These are phyloP conservation scores for Nomada hirtipes DNA, from an alignment of 2,888 invertebrate species.

Conservation along the genomic window DNA sequence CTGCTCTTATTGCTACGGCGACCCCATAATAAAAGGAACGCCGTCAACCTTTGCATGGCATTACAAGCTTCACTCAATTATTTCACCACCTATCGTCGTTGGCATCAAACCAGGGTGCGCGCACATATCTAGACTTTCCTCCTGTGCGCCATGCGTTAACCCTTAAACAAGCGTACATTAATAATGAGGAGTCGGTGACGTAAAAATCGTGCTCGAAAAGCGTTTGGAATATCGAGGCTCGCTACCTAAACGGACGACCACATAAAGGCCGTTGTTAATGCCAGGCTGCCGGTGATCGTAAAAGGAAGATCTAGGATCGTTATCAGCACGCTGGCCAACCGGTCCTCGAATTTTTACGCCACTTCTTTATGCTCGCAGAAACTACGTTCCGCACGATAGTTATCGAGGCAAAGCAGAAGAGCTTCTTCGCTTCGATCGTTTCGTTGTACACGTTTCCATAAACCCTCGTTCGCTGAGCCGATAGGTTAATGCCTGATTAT, in stretches of 20 bases:
- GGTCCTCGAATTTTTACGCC: slow-evolving; percentile 40
- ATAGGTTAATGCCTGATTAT: slow-evolving; percentile 43
- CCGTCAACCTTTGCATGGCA: slow-evolving; percentile 13
- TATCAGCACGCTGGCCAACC: slow-evolving; percentile 24
- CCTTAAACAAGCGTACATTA: slow-evolving; percentile 22
- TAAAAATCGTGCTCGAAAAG: slow-evolving; percentile 37
- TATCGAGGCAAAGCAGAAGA: slow-evolving; percentile 20
- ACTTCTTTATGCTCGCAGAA: slow-evolving; percentile 43
- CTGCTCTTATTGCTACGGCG: slow-evolving; percentile 34
- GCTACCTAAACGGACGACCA: slow-evolving; percentile 31
- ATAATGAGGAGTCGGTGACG: slow-evolving; percentile 19
- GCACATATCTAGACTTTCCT: not conserved
- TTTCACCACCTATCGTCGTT: slow-evolving; percentile 26
- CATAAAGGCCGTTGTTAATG: slow-evolving; percentile 45
- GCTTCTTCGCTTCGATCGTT: slow-evolving; percentile 19
- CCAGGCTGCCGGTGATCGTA: slow-evolving; percentile 36
- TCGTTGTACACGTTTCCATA: slow-evolving; percentile 25
- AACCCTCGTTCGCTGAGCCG: not conserved
- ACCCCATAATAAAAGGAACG: slow-evolving; percentile 28
- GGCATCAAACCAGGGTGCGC: slow-evolving; percentile 3
- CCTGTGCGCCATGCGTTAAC: not conserved
- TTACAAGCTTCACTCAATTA: slow-evolving; percentile 34
- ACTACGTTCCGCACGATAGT: slow-evolving; percentile 33
- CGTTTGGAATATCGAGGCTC: slow-evolving; percentile 25
- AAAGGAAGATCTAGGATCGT: slow-evolving; percentile 51